Evolutionary conservation across 2,113 vertebrate species (phyloP).

Genomic region (Bujurquina vittata): DNA sequence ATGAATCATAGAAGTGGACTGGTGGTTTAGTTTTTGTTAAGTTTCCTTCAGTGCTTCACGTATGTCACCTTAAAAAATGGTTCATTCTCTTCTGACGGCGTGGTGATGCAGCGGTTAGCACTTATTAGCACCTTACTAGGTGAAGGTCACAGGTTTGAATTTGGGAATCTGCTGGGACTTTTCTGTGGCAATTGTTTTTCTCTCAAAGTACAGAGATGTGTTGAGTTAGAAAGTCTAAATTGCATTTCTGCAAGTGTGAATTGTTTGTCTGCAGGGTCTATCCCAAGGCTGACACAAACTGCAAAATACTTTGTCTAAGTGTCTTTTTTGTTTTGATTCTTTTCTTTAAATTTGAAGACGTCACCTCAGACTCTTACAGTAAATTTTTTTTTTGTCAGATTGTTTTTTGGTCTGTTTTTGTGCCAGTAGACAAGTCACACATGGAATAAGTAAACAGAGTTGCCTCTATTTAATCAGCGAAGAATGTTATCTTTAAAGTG

Average conservation of each 20-base stretch:
- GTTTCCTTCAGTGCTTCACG: background rate
- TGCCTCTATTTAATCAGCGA: background rate
- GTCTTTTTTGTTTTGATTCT: no score
- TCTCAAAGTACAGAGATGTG: background rate
- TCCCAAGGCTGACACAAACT: background rate
- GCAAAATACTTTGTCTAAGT: background rate
- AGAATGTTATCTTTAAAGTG: background rate
- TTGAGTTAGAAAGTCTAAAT: background rate
- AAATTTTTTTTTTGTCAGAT: background rate
- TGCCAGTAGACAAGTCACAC: background rate
- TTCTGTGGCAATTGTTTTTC: background rate
- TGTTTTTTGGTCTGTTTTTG: background rate
- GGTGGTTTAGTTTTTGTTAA: background rate
- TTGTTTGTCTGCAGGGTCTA: background rate
- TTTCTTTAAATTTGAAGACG: background rate
- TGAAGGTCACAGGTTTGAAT: background rate
- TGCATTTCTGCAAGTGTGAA: background rate
- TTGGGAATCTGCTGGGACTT: background rate
- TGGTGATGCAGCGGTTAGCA: background rate
- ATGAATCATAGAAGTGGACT: background rate
- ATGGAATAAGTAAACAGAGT: background rate
- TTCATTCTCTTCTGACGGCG: background rate
- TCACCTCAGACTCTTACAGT: background rate
- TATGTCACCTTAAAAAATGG: background rate
- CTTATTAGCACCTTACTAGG: background rate